Conservation (phyloP, 2,113 vertebrate species). For the Macrotis lagotis region DNA sequence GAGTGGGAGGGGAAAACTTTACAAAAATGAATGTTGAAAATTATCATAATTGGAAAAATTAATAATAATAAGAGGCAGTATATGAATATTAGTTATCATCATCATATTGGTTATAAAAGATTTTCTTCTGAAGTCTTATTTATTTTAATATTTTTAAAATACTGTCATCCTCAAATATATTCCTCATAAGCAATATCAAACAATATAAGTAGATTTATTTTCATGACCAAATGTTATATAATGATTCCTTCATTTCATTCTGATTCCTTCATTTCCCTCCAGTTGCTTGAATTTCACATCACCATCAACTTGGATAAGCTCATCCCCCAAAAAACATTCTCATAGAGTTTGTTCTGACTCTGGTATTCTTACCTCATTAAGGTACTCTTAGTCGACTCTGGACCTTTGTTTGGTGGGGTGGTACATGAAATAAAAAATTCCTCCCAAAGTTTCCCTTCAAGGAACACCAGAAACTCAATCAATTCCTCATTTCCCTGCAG, state of each 20-base stretch:
- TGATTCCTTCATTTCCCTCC: not conserved
- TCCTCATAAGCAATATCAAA: slow-evolving; percentile 26
- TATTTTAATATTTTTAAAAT: slow-evolving; percentile 15
- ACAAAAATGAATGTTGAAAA: no score
- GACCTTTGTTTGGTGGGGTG: no score
- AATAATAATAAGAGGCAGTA: no score
- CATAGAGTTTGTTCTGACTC: no score
- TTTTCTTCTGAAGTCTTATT: slow-evolving; percentile 51
- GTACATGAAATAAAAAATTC: no score
- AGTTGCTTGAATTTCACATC: not conserved
- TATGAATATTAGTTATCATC: not conserved
- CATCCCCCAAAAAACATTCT: not conserved
- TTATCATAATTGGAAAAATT: no score
- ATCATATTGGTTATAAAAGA: not conserved
- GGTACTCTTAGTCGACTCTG: not conserved
- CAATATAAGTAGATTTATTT: slow-evolving; percentile 36
- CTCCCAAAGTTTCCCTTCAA: not conserved
- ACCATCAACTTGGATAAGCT: not conserved
- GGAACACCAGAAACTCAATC: not conserved
- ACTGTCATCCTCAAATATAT: slow-evolving; percentile 54
- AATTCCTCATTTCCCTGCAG: not conserved
- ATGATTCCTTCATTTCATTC: not conserved
- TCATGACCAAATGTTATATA: slow-evolving; percentile 11
- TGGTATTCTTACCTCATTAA: not conserved
- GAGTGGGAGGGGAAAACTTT: no score